phyloP scores from a whole-genome alignment of 2,113 vertebrate genomes.

The Neogobius melanostomus region DNA sequence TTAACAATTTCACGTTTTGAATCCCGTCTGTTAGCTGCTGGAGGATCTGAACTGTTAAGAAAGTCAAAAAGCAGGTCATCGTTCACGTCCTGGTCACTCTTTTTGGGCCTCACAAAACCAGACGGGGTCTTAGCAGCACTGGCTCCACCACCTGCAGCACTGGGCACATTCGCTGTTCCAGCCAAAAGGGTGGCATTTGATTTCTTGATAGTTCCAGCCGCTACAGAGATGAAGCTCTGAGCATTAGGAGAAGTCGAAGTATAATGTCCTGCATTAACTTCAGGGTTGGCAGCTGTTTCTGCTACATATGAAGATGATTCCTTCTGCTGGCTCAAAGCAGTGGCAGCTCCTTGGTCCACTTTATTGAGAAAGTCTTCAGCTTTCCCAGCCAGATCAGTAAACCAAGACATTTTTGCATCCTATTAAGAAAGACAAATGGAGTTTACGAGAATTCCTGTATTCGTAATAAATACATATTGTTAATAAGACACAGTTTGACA shows the following conservation, averaged over 20 bases:
- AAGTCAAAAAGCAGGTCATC: conserved; percentile 97
- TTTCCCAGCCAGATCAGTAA: conserved; percentile 90
- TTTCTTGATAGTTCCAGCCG: conserved; percentile 87
- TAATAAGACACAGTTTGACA: not conserved
- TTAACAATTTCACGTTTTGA: conserved; percentile 80
- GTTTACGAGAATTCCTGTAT: not conserved
- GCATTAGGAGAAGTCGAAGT: conserved; percentile 55
- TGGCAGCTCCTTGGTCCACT: conserved; percentile 95
- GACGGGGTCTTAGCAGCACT: conserved; percentile 76
- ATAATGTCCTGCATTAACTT: conserved; percentile 63
- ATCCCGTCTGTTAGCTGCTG: conserved; percentile 80
- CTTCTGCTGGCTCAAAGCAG: conserved; percentile 78
- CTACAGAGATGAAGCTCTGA: conserved; percentile 82
- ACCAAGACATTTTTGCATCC: conserved; percentile 89
- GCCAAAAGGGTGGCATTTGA: conserved; percentile 83
- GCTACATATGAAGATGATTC: conserved; percentile 51
- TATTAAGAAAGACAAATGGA: conserved; percentile 12
- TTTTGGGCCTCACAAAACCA: conserved; percentile 90
- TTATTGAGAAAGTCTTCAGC: conserved; percentile 94
- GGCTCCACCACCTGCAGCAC: conserved; percentile 28
- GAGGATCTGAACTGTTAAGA: conserved; percentile 93
- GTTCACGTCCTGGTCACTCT: conserved; percentile 84
- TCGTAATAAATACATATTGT: not conserved
- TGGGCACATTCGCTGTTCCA: conserved; percentile 80
- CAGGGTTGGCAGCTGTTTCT: conserved; percentile 47